Conservation (phyloP, 2,113 vertebrate species). For the Cynocephalus volans region DNA sequence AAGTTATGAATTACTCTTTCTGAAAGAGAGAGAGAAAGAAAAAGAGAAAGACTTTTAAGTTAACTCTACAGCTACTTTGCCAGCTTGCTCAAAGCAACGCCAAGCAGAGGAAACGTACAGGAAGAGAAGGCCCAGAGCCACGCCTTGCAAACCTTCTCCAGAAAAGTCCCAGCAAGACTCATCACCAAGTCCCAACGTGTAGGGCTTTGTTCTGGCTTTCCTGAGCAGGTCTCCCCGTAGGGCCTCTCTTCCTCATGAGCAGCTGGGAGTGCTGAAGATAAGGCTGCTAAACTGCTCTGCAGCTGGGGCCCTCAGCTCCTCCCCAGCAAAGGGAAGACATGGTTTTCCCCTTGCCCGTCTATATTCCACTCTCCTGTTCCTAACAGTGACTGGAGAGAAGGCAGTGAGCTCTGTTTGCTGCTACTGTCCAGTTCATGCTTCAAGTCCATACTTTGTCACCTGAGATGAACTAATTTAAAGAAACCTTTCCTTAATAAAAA, state of each 20-base stretch:
- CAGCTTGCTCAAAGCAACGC: not conserved
- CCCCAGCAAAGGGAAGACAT: not conserved
- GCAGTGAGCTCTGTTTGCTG: rapidly evolving
- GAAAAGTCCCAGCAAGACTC: not conserved
- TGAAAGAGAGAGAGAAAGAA: not conserved
- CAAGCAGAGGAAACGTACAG: not conserved
- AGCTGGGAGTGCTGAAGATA: not conserved
- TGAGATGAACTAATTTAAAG: not conserved
- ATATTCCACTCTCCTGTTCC: not conserved
- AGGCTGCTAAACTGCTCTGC: not conserved
- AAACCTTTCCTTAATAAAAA: not conserved
- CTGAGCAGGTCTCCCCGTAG: not conserved
- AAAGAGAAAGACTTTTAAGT: not conserved
- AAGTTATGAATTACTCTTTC: not conserved
- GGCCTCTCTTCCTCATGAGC: not conserved
- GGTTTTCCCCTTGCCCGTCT: not conserved
- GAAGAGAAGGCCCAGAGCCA: not conserved
- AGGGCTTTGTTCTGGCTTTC: not conserved
- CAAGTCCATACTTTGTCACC: not conserved
- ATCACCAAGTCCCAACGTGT: not conserved
- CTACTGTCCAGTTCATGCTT: rapidly evolving
- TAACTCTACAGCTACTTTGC: not conserved
- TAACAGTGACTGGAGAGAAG: rapidly evolving
- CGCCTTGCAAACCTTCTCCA: not conserved
- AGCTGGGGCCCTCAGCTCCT: not conserved